These are phyloP conservation scores for Chascanopsetta lugubris DNA, from an alignment of 2,113 vertebrate species.

Conservation along the genomic window DNA sequence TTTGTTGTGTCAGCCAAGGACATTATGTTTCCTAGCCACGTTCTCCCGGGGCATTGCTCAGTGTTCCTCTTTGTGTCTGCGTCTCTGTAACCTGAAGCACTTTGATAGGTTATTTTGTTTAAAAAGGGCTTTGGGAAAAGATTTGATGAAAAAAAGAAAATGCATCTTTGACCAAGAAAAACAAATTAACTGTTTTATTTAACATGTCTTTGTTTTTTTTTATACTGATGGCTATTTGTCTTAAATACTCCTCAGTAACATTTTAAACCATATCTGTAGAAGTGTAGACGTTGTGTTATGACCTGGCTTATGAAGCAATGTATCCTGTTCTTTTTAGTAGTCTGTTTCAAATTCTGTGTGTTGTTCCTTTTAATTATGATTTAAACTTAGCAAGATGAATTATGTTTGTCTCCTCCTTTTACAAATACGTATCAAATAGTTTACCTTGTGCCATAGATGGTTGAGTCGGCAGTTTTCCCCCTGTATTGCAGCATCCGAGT, in stretches of 20 bases:
- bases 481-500: background rate
- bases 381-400: slow-evolving; percentile 29
- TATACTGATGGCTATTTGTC: slow-evolving; percentile 44
- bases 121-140: slow-evolving; percentile 59
- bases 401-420: slow-evolving; percentile 39
- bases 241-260: slow-evolving; percentile 53
- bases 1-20: slow-evolving; percentile 32
- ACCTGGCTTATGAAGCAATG: slow-evolving; percentile 26
- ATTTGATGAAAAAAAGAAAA: slow-evolving; percentile 40
- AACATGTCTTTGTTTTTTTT: slow-evolving; percentile 40
- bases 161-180: slow-evolving; percentile 56
- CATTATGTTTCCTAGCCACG: slow-evolving; percentile 21
- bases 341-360: slow-evolving; percentile 26
- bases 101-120: slow-evolving; percentile 56
- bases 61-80: slow-evolving; percentile 23
- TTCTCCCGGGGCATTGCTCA: slow-evolving; percentile 13
- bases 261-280: slow-evolving; percentile 26
- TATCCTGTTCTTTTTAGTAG: slow-evolving; percentile 37
- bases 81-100: slow-evolving; percentile 56
- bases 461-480: slow-evolving; percentile 18
- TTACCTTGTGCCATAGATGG: slow-evolving; percentile 10
- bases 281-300: slow-evolving; percentile 26
- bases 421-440: slow-evolving; percentile 23
- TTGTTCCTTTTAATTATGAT: slow-evolving; percentile 17
- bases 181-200: slow-evolving; percentile 21